Percentiles rank a stretch among this genome's conserved stretches.
Evolutionary conservation across 2,888 invertebrate species (phyloP).

Genomic region (Asteroscopus sphinx): DNA sequence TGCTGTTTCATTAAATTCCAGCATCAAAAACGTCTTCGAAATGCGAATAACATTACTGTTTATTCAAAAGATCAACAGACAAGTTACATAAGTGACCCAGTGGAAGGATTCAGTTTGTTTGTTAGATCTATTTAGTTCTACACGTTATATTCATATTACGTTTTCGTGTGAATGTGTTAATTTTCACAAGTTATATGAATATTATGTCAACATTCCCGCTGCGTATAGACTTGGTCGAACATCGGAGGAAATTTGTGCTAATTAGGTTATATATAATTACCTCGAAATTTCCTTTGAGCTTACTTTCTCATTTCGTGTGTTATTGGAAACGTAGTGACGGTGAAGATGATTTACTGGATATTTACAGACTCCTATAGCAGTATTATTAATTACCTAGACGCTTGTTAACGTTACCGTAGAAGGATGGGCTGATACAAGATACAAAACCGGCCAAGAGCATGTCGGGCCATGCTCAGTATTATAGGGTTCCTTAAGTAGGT

Average conservation of each 20-base stretch:
- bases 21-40: not conserved
- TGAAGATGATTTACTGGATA: not conserved
- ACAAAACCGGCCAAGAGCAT: no score
- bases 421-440: no score
- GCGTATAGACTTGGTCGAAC: not conserved
- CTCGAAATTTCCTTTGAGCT: not conserved
- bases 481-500: no score
- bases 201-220: constrained; percentile 24
- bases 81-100: constrained; percentile 34
- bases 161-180: constrained; percentile 53
- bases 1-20: no score
- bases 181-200: constrained; percentile 44
- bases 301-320: not conserved
- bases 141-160: constrained; percentile 29
- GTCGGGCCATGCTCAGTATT: no score
- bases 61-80: constrained; percentile 8
- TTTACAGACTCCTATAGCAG: not conserved
- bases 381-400: no score
- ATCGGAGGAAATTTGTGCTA: constrained; percentile 23
- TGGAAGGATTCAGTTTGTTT: constrained; percentile 41
- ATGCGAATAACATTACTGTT: constrained; percentile 4
- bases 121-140: constrained; percentile 44
- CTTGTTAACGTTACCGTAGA: no score
- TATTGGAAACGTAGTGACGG: not conserved
- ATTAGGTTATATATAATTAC: constrained; percentile 15